These are phyloP conservation scores for Glareola pratincola DNA, from an alignment of 2,113 vertebrate species.

Conservation along the genomic window DNA sequence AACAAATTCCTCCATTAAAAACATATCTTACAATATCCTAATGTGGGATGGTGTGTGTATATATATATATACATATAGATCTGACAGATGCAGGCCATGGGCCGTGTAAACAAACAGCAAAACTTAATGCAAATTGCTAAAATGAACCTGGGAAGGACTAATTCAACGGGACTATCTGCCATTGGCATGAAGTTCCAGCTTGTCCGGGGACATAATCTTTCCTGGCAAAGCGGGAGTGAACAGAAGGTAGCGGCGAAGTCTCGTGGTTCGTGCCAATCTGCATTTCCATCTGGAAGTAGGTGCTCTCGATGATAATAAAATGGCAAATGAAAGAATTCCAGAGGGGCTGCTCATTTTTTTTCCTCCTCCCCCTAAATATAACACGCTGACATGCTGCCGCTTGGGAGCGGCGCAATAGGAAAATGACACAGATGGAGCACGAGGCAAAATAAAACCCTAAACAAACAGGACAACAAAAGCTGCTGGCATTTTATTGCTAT, in stretches of 20 bases:
- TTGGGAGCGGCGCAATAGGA: neutral
- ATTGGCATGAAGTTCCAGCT: conserved; percentile 11
- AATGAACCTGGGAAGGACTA: neutral
- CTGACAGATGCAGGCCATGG: neutral
- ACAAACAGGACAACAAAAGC: neutral
- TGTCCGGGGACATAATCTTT: neutral
- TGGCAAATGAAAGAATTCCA: conserved; percentile 7
- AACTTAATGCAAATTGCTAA: neutral
- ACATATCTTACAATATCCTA: too few species aligned
- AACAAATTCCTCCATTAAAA: neutral
- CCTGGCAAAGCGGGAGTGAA: conserved; percentile 50
- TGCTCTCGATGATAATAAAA: neutral
- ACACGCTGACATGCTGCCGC: neutral
- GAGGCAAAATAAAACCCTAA: neutral
- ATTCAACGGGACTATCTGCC: conserved; percentile 37
- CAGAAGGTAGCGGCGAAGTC: conserved; percentile 55
- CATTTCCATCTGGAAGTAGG: conserved; percentile 56
- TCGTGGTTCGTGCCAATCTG: conserved; percentile 1
- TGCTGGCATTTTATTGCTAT: neutral
- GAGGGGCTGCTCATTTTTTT: conserved; percentile 1
- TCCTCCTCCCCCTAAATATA: neutral
- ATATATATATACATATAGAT: neutral
- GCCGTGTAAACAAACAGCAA: neutral
- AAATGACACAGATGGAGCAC: neutral
- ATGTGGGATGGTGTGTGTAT: fast-evolving